Evolutionary conservation across 2,888 invertebrate genomes (phyloP).

Genomic region (Cheilosia scutellata): DNA sequence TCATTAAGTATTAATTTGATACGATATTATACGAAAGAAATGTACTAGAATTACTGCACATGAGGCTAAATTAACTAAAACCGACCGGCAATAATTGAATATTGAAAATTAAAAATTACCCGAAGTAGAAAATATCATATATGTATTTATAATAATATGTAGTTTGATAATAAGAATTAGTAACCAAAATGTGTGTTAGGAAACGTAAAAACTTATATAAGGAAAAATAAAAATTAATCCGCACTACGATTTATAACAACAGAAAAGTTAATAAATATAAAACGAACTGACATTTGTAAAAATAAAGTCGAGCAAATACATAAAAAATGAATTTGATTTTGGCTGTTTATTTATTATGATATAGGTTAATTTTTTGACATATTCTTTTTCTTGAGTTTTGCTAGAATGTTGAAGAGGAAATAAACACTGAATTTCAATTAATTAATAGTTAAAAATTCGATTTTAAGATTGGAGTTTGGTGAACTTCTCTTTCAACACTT

Average conservation of each 20-base stretch:
- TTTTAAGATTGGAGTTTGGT: too few species aligned
- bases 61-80: slow-evolving; percentile 44
- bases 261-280: slow-evolving; percentile 21
- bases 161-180: slow-evolving; percentile 22
- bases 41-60: slow-evolving; percentile 40
- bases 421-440: too few species aligned
- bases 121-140: slow-evolving; percentile 34
- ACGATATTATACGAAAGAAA: slow-evolving; percentile 22
- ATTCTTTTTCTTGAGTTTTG: too few species aligned
- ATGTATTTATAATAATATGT: slow-evolving; percentile 14
- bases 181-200: slow-evolving; percentile 42
- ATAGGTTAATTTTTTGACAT: too few species aligned
- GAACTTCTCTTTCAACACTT: too few species aligned
- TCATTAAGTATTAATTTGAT: slow-evolving; percentile 40
- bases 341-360: not conserved
- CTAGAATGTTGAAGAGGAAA: too few species aligned
- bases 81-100: slow-evolving; percentile 38
- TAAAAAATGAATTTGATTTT: not conserved
- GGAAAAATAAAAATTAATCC: slow-evolving; percentile 22
- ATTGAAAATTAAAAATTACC: slow-evolving; percentile 47
- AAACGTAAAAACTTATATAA: slow-evolving; percentile 55
- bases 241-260: slow-evolving; percentile 17
- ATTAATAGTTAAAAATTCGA: too few species aligned
- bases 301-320: slow-evolving; percentile 21
- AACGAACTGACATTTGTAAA: slow-evolving; percentile 29